These are phyloP conservation scores for Macaria liturata DNA, from an alignment of 2,888 invertebrate genomes.

Conservation along the genomic window DNA sequence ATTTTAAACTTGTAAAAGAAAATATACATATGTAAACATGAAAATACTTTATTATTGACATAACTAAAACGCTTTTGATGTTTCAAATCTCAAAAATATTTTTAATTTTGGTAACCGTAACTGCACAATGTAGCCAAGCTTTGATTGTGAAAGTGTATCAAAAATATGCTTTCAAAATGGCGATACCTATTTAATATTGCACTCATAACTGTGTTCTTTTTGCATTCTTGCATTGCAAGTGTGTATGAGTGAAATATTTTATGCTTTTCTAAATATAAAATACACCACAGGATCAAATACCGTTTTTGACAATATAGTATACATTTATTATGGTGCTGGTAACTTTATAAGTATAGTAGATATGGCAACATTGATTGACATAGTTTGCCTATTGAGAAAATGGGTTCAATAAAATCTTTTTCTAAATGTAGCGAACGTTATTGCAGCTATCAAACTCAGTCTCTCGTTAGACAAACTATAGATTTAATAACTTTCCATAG, in stretches of 20 bases:
- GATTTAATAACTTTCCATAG: no score
- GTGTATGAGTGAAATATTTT: conserved; percentile 37
- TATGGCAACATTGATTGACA: conserved; percentile 49
- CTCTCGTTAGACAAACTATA: no score
- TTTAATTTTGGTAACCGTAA: no score
- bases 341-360: conserved; percentile 35
- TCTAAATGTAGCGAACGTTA: no score
- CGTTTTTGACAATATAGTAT: conserved; percentile 38
- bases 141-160: not conserved
- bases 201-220: conserved; percentile 17
- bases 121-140: not conserved
- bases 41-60: no score
- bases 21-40: no score
- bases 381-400: not conserved
- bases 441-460: no score
- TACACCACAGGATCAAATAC: conserved; percentile 29
- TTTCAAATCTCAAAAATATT: no score
- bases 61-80: no score
- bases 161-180: conserved; percentile 14
- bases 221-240: conserved; percentile 4
- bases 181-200: conserved; percentile 22
- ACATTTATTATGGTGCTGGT: conserved; percentile 55
- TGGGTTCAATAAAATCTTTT: no score
- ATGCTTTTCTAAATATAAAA: conserved; percentile 24
- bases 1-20: no score